These are phyloP conservation scores for Phalloptychus januarius DNA, from an alignment of 2,797 vertebrate genomes.

Conservation along the genomic window DNA sequence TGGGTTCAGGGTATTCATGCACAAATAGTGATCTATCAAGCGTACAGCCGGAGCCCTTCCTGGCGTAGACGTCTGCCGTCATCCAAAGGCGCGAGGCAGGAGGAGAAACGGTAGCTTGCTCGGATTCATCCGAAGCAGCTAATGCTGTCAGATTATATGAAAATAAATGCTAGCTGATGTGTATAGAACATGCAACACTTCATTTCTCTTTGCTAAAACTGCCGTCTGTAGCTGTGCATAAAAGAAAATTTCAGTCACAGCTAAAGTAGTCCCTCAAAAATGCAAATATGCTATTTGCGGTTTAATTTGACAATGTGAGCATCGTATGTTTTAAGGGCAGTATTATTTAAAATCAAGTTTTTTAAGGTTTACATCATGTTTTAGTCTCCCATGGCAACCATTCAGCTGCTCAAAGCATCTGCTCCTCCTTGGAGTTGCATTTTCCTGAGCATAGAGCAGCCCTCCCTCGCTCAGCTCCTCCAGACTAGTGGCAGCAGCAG, in stretches of 20 bases:
- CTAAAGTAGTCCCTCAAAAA: slow-evolving; percentile 43
- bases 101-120: slow-evolving; percentile 35
- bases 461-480: too few relatives aligned
- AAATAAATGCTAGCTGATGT: slow-evolving; percentile 45
- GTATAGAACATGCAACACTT: slow-evolving; percentile 25
- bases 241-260: slow-evolving; percentile 37
- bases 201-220: slow-evolving; percentile 43
- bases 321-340: slow-evolving; percentile 41
- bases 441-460: too few relatives aligned
- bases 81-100: slow-evolving; percentile 2
- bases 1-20: slow-evolving; percentile 30
- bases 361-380: too few relatives aligned
- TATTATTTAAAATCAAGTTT: too few relatives aligned
- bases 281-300: slow-evolving; percentile 34
- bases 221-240: slow-evolving; percentile 34
- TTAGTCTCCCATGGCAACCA: too few relatives aligned
- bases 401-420: too few relatives aligned
- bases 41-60: slow-evolving; percentile 22
- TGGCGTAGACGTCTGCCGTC: slow-evolving; percentile 13
- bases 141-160: slow-evolving; percentile 56
- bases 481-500: too few relatives aligned
- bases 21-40: slow-evolving; percentile 45
- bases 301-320: slow-evolving; percentile 60
- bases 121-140: slow-evolving; percentile 53
- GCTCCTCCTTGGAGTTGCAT: too few relatives aligned